These are phyloP conservation scores for Elaphurus davidianus DNA, from an alignment of 2,113 vertebrate species.

Conservation along the genomic window DNA sequence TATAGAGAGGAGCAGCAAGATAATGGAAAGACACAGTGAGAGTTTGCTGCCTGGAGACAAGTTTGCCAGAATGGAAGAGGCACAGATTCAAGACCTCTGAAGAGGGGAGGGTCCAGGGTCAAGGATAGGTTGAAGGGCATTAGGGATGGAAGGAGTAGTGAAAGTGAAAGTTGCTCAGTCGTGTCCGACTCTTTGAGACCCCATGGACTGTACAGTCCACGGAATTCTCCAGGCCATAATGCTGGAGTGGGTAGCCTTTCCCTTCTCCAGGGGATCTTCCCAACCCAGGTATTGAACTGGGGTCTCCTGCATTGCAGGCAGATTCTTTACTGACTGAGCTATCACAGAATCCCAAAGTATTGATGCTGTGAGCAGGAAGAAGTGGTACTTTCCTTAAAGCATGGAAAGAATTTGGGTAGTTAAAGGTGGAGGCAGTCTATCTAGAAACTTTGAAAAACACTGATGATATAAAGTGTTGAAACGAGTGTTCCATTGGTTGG, in stretches of 20 bases:
- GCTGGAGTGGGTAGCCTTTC: background rate
- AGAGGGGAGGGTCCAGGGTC: background rate
- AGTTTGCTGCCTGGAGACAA: background rate
- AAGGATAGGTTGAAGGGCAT: background rate
- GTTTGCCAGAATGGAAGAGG: background rate
- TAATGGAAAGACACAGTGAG: background rate
- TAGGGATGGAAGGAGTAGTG: background rate
- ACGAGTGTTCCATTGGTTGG: background rate
- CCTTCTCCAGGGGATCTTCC: background rate
- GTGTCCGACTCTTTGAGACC: accelerated
- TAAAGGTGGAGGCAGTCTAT: background rate
- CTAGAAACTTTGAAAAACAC: background rate
- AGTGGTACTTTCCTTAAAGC: background rate
- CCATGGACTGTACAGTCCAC: background rate
- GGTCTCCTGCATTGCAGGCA: background rate
- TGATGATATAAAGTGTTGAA: background rate
- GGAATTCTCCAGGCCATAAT: background rate
- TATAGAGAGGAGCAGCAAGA: background rate
- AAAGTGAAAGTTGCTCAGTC: background rate
- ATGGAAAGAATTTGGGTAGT: background rate
- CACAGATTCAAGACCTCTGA: background rate
- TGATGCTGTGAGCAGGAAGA: background rate
- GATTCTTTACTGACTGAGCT: background rate
- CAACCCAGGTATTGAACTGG: background rate
- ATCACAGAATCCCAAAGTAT: background rate